Percentiles rank a stretch among this genome's conserved stretches.
These are phyloP conservation scores for Leucoptera coffeella DNA, from an alignment of 2,888 invertebrate species.

Conservation along the genomic window DNA sequence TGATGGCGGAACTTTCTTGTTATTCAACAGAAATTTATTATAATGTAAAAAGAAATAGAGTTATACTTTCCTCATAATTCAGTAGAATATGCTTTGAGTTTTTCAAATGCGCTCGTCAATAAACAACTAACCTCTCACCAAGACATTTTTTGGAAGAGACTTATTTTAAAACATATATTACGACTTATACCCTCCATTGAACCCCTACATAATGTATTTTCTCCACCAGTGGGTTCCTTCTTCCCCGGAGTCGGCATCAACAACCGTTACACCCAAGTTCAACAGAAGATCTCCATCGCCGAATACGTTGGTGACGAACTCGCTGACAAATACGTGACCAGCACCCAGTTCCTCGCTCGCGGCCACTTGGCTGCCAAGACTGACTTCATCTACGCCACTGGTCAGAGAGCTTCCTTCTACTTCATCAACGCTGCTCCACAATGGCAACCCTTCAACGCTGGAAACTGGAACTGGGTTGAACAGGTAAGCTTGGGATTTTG, in stretches of 20 bases:
- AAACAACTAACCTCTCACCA: no score
- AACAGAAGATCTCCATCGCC: slow-evolving; percentile 21
- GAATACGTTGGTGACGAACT: slow-evolving; percentile 17
- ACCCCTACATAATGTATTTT: not conserved
- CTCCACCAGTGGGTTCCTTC: slow-evolving; percentile 31
- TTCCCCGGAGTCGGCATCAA: slow-evolving; percentile 35
- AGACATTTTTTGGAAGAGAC: no score
- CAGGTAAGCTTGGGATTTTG: no score
- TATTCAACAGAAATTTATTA: no score
- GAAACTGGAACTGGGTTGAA: slow-evolving; percentile 56
- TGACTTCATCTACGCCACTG: slow-evolving; percentile 55
- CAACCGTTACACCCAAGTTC: slow-evolving; percentile 26
- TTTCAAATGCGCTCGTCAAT: no score
- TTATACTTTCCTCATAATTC: no score
- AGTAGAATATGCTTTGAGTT: no score
- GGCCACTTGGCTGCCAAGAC: slow-evolving; percentile 59
- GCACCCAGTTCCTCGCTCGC: slow-evolving; percentile 38
- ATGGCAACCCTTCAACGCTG: slow-evolving; percentile 58
- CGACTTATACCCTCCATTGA: not conserved
- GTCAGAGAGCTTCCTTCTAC: slow-evolving; percentile 55
- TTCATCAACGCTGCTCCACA: slow-evolving; percentile 62
- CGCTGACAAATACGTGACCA: slow-evolving; percentile 39
- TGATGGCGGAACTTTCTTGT: no score
- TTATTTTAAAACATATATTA: not conserved
- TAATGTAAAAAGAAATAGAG: no score